Conservation (phyloP, 2,113 vertebrate species). For the Nothoprocta pentlandii region DNA sequence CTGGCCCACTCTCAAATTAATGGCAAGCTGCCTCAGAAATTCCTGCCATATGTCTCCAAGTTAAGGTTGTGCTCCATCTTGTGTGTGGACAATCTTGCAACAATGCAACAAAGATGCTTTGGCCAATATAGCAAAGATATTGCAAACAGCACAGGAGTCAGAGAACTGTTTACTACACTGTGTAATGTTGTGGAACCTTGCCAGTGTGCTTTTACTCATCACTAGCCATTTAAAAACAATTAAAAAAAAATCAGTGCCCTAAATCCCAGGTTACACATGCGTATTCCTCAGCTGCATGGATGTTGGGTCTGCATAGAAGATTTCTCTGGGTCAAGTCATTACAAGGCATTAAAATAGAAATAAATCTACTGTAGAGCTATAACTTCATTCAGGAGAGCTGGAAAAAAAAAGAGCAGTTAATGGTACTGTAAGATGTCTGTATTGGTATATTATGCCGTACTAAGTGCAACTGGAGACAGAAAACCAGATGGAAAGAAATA, state of each 20-base stretch:
- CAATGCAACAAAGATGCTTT: neutral
- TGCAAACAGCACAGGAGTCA: neutral
- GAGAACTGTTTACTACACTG: neutral
- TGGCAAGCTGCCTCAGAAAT: neutral
- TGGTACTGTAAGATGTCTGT: neutral
- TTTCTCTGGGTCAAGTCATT: neutral
- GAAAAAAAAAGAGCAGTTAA: neutral
- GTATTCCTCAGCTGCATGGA: neutral
- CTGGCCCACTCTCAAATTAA: neutral
- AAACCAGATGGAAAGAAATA: neutral
- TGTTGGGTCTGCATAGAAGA: neutral
- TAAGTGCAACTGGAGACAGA: neutral
- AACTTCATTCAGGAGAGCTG: neutral
- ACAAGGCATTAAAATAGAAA: neutral
- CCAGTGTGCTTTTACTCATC: neutral
- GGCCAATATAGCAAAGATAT: neutral
- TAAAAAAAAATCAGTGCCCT: neutral
- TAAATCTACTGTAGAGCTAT: neutral
- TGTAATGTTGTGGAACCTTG: neutral
- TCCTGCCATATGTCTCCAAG: fast-evolving
- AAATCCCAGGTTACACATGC: neutral
- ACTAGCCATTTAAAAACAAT: neutral
- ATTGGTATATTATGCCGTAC: neutral
- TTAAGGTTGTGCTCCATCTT: neutral
- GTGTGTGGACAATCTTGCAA: neutral